These are phyloP conservation scores for Hydropsyche betteni DNA, from an alignment of 2,888 invertebrate genomes.

Conservation along the genomic window DNA sequence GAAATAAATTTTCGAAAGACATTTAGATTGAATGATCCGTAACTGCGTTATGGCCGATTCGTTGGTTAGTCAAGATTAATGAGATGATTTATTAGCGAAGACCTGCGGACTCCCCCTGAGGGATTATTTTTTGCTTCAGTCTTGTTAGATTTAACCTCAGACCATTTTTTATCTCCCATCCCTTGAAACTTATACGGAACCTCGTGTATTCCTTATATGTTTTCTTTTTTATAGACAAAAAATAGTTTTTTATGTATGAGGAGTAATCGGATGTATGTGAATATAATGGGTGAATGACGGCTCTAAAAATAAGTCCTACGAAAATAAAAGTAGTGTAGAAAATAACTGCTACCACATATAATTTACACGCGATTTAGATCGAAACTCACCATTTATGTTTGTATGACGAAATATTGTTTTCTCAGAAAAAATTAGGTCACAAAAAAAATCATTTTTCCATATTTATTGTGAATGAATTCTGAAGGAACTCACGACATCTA, in stretches of 20 bases:
- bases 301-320: not conserved
- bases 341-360: not conserved
- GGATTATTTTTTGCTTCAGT: conserved; percentile 14
- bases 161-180: conserved; percentile 4
- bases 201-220: no score
- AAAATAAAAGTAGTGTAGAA: not conserved
- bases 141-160: conserved; percentile 14
- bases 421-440: not conserved
- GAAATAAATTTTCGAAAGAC: not conserved
- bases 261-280: not conserved
- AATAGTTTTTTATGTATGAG: not conserved
- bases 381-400: not conserved
- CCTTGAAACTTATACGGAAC: no score
- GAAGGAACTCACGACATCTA: not conserved
- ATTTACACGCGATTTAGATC: conserved; percentile 4
- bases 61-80: conserved; percentile 22
- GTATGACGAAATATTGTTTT: not conserved
- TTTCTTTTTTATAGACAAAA: no score
- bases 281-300: not conserved
- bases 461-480: not conserved
- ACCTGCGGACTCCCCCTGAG: conserved; percentile 7
- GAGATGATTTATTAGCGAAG: conserved; percentile 13
- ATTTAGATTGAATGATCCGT: conserved; percentile 1
- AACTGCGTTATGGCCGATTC: conserved; percentile 19
- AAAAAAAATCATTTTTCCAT: not conserved